Percentiles rank a stretch among this genome's conserved stretches.
Conservation (phyloP, 2,113 vertebrate species). For the Miniopterus natalensis region DNA sequence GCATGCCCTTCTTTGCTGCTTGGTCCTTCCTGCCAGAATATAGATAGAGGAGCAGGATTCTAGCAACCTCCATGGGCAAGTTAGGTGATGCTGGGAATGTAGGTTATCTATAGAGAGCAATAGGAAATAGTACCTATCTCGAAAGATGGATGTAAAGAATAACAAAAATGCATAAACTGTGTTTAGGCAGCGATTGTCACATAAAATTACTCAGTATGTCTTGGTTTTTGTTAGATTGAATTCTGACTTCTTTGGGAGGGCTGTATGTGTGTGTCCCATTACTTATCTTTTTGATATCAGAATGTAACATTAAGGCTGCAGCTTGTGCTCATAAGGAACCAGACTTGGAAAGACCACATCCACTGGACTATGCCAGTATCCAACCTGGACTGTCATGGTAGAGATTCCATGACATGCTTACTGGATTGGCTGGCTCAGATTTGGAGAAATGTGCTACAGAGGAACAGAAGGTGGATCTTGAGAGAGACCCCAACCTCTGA, state of each 20-base stretch:
- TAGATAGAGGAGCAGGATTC: neutral
- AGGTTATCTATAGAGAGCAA: neutral
- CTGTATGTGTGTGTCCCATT: neutral
- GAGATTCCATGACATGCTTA: neutral
- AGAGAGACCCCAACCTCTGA: neutral
- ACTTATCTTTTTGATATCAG: neutral
- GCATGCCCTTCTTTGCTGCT: neutral
- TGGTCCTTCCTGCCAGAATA: neutral
- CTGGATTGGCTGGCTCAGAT: neutral
- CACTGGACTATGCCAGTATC: neutral
- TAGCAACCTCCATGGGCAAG: neutral
- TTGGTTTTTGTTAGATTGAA: conserved; percentile 33
- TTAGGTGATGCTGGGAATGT: neutral
- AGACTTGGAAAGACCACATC: neutral
- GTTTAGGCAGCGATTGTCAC: neutral
- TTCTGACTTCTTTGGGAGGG: neutral
- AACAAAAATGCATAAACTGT: neutral
- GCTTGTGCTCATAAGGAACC: neutral
- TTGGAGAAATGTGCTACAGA: neutral
- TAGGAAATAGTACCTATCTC: neutral
- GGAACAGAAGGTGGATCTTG: neutral
- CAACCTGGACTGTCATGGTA: neutral
- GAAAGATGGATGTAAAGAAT: neutral
- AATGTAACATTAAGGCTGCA: neutral
- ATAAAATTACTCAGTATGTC: neutral